Evolutionary conservation across 2,888 invertebrate species (phyloP), one percentile per base, ranked within the genome.

Genomic region (Ochlodes sylvanus): DNA sequence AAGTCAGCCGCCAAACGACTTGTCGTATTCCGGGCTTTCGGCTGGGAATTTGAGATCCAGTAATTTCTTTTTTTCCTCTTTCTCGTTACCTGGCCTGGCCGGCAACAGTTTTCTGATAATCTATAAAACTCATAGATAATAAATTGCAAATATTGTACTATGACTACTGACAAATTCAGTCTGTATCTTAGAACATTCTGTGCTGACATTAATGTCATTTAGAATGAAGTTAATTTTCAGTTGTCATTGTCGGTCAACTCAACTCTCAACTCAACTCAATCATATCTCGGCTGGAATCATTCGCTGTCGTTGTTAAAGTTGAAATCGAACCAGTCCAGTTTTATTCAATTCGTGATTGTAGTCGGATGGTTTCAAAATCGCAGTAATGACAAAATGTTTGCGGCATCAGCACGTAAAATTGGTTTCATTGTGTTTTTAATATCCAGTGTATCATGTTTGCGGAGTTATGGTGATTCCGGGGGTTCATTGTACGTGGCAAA

Each of bases 381-480:
- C 87, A 89, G 90, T 92, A 89, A 89, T 85, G 75, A 83, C 88
- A 93, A 91, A 91, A 93, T 93, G 93, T 85, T 88, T 79, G 82
- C 87, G 79, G 76, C 78, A 78, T 82, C 87, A 82, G 82, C 84
- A 82, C 85, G 82, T 82, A 78, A 79, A 79, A 77, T 88, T 74
- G 77, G 78, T 81, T 80, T 86, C 72, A 73, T 88, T 76, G 74
- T 80, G 75, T 72, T 89, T 83, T 76, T 86, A 74, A 74, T 88
- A 74, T 80, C 88, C 63, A 83, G 78, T 76, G 85, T 76, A 61
- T 73, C 81, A 73, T 77, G 85, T 73, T 75, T 83, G 70, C 80
- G 74, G 63, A 86, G 80, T 52, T 82, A 90, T 88, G 90, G 85
- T 63, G 76, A 79, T 44, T 73, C 79, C 65, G 83, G 80, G 67